These are phyloP conservation scores for Orestias chungarensis DNA, from an alignment of 2,797 vertebrate genomes.

Conservation along the genomic window DNA sequence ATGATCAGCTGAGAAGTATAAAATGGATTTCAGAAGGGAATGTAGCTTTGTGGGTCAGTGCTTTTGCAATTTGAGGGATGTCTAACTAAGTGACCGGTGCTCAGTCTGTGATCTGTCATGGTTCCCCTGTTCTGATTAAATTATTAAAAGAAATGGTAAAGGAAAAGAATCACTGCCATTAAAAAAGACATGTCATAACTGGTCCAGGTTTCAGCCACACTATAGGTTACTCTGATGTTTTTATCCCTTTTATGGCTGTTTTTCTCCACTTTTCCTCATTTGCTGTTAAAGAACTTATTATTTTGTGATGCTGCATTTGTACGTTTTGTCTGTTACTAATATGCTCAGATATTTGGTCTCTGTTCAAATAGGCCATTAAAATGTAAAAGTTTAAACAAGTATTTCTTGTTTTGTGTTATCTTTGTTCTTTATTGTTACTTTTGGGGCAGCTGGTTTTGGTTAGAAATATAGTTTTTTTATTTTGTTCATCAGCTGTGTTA, in stretches of 20 bases:
- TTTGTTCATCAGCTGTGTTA: no score
- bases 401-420: no score
- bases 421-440: no score
- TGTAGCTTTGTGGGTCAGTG: slow-evolving; percentile 38
- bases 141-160: slow-evolving; percentile 45
- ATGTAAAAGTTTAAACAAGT: no score
- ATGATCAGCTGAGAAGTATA: slow-evolving; percentile 20
- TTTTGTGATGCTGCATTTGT: neutral
- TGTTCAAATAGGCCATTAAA: no score
- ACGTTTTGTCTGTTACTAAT: neutral
- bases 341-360: neutral
- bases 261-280: slow-evolving; percentile 7
- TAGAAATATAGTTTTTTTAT: no score
- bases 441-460: no score
- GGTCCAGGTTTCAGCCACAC: slow-evolving; percentile 13
- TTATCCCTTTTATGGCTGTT: slow-evolving; percentile 19
- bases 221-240: slow-evolving; percentile 16
- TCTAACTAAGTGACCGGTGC: slow-evolving; percentile 25
- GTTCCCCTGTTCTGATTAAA: slow-evolving; percentile 59
- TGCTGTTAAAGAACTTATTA: neutral
- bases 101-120: slow-evolving; percentile 37
- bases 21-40: slow-evolving; percentile 21
- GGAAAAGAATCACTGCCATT: slow-evolving; percentile 40
- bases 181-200: slow-evolving; percentile 7
- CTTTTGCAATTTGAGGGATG: slow-evolving; percentile 44